Percentiles rank a stretch among this genome's conserved stretches.
Conservation (phyloP, 2,797 vertebrate genomes). For the Trachurus trachurus region DNA sequence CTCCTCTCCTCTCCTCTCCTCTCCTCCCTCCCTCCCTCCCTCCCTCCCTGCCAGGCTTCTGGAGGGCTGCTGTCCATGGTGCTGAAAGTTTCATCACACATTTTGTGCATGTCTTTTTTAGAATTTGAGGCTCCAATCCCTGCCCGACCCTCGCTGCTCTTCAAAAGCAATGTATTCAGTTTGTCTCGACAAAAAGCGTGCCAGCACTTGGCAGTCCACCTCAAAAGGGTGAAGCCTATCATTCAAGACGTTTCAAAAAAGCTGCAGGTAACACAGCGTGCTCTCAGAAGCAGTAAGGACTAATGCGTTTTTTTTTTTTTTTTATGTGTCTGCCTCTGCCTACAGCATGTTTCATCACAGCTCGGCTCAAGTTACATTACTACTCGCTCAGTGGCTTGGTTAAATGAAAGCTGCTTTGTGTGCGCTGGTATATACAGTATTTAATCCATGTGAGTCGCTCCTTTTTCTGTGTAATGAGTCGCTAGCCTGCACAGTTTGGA, state of each 20-base stretch:
- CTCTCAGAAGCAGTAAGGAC: conserved; percentile 67
- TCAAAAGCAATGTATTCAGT: conserved; percentile 79
- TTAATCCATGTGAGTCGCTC: conserved; percentile 63
- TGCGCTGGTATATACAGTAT: conserved; percentile 60
- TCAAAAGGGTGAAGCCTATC: conserved; percentile 71
- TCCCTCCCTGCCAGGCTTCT: conserved; percentile 27
- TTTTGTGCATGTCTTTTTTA: conserved; percentile 70
- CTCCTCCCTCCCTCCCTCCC: no score
- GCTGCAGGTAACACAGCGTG: conserved; percentile 68
- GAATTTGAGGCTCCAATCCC: conserved; percentile 62
- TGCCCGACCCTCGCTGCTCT: conserved; percentile 59
- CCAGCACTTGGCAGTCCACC: conserved; percentile 67
- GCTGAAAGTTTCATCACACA: conserved; percentile 84
- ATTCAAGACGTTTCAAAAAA: conserved; percentile 71
- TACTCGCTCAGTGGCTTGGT: conserved; percentile 60
- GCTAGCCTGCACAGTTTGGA: conserved; percentile 30
- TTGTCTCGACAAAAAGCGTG: conserved; percentile 73
- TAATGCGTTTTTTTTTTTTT: conserved; percentile 61
- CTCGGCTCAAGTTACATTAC: conserved; percentile 67
- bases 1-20: background rate
- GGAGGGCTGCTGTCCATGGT: conserved; percentile 82
- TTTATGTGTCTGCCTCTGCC: conserved; percentile 61
- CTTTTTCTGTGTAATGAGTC: conserved; percentile 61
- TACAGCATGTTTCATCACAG: conserved; percentile 73
- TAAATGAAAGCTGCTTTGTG: conserved; percentile 74